Percentiles rank a stretch among this genome's conserved stretches.
These are phyloP conservation scores for Microvelia longipes DNA, from an alignment of 1,140 invertebrate species.

Conservation along the genomic window DNA sequence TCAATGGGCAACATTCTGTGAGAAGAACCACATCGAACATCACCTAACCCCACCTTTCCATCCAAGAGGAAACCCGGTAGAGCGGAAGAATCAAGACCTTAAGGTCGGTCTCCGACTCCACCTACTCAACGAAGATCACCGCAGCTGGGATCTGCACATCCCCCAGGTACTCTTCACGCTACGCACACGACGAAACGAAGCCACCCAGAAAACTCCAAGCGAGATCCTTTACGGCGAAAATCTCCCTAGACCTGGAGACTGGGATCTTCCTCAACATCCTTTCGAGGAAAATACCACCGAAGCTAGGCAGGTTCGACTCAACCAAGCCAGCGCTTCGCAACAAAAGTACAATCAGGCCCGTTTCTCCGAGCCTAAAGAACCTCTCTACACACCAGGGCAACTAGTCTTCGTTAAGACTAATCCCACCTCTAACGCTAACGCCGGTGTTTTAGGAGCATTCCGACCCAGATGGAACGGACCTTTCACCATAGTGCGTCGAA, in stretches of 20 bases:
- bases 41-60: not conserved
- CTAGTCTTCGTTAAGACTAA: not conserved
- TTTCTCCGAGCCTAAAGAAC: not conserved
- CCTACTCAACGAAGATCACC: not conserved
- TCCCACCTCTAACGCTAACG: not conserved
- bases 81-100: not conserved
- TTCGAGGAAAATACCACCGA: not conserved
- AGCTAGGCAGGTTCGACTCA: not conserved
- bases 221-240: not conserved
- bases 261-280: not conserved
- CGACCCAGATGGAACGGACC: not conserved
- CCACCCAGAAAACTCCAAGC: not conserved
- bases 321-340: not conserved
- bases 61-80: not conserved
- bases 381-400: not conserved
- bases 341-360: not conserved
- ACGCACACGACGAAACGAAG: not conserved
- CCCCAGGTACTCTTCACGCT: not conserved
- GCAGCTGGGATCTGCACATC: not conserved
- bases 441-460: not conserved
- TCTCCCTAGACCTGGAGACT: not conserved
- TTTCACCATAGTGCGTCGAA: not conserved
- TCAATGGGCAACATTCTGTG: not conserved
- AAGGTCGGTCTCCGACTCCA: not conserved
- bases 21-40: not conserved